Base-by-base conservation (phyloP, 2,797 vertebrate species). In the Hapalemur alaotrensis region DNA sequence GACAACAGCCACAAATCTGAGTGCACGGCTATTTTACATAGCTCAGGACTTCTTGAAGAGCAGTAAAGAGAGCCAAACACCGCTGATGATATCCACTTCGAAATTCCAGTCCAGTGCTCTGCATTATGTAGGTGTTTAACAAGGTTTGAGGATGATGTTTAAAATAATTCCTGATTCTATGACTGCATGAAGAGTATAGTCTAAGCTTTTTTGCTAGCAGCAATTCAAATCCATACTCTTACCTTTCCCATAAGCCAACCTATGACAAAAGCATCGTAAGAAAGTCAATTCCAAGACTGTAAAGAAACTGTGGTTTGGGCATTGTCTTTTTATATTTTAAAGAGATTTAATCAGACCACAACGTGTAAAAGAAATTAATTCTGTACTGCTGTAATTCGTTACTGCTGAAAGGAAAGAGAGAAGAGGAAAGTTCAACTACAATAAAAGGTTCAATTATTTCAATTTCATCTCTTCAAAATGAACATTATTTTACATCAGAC, bases 381-480 rank as follows among this genome's bases (percentile, higher is more conserved):
- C 57, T 82, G 61, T 93, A 98, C 97, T 98, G 38, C 38, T 38
- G 38, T 38, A 38, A 38, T 38, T 97, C 41, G 15, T 98, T 97
- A 97, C 46, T 97, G 96, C 65, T 97, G 95, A 97, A 97, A 93
- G 96, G 70, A 96, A 97, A 97, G 94, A 98, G 97, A 75, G 85
- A 97, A 81, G 43, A 98, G 75, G 70, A 95, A 98, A 98, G 98
- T 97, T 98, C 96, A 98, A 97, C 96, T 95, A 94, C 83, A 98
- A 94, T 87, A 93, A 97, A 98, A 97, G 73, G 93, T 97, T 98
- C 96, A 98, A 98, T 98, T 98, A 98, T 98, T 98, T 98, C 97
- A 98, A 96, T 98, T 99, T 98, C 96, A 98, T 97, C 95, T 98
- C 93, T 97, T 85, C 83, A 98, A 98, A 98, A 98, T 95, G 97